Evolutionary conservation across 2,113 vertebrate genomes (phyloP).

Genomic region (Jaculus jaculus): DNA sequence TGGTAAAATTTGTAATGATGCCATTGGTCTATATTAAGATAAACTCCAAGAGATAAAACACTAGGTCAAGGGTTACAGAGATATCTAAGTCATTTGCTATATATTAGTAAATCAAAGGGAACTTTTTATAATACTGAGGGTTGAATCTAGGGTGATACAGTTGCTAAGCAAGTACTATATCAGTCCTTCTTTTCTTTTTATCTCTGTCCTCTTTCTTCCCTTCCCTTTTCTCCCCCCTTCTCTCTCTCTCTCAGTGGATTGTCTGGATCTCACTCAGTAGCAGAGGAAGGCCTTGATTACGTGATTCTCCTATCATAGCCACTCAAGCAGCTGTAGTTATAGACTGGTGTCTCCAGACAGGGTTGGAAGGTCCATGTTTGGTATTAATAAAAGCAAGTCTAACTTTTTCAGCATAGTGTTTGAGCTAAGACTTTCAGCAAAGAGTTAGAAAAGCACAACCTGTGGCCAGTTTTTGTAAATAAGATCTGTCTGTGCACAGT

Average conservation of each 20-base stretch:
- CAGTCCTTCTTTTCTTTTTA: neutral
- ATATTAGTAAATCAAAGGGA: neutral
- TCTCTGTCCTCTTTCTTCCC: too few relatives aligned
- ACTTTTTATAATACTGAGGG: neutral
- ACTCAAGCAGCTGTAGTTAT: neutral
- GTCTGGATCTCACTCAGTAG: neutral
- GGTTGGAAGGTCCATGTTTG: neutral
- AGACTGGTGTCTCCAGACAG: neutral
- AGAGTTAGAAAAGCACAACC: neutral
- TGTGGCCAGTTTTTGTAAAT: neutral
- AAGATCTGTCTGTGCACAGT: neutral
- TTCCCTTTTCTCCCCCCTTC: too few relatives aligned
- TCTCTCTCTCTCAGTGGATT: too few relatives aligned
- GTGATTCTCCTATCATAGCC: rapidly evolving
- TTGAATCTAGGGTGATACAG: neutral
- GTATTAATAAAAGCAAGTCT: neutral
- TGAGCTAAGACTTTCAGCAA: neutral
- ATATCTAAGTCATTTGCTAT: neutral
- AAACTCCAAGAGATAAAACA: neutral
- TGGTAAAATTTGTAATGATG: neutral
- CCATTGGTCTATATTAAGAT: neutral
- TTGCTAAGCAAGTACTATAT: neutral
- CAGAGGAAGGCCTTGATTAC: neutral
- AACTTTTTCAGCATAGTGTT: neutral
- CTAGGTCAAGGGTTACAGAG: neutral